Base-by-base conservation (phyloP, 2,888 invertebrate species). In the Mesorhabditis belari region DNA sequence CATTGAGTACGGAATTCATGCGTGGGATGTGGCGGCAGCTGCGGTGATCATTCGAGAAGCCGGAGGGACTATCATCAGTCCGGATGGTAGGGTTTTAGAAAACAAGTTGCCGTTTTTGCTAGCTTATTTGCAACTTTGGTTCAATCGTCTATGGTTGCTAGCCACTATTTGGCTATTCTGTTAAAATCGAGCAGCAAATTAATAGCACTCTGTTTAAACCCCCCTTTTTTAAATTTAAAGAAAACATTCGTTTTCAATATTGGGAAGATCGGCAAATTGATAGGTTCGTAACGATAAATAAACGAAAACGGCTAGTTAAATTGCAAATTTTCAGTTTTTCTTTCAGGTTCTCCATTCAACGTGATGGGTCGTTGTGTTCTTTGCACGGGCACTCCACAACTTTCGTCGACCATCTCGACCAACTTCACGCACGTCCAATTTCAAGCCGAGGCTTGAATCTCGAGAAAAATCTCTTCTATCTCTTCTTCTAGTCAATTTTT, bases 1-100 rank as follows among this genome's bases (percentile, higher is more conserved):
- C 82, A 90, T 88, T 80, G 94, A 95, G 82, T 90, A 88, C 84
- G 95, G 95, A 1, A 88, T 92, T 69, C 95, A 98, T 83, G 89
- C 90, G 27, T 98, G 96, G 96, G 90, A 91, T 81, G 86, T 88
- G 58, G 84, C 88, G 28, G 90, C 89, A 17, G 93, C 91, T 0
- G 88, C 88, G 80, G 83, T 95, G n/a, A 87, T 98, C 61, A 88
- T 95, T 0, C 86, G 87, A 56, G 96, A 98, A 84, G 95, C 96
- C 12, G 96, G 96, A 3, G 96, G 95, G 3, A 87, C 89, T 19
- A 87, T 90, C 55, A 86, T 90, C 49, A 94, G 95, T 84, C 91
- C 94, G 4, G 85, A 88, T 58, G 88, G 87, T 87, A 75, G 64
- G 55, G 5, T 50, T 54, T 49, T n/a, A 57, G 12, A n/a, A 26